Evolutionary conservation across 2,113 vertebrate species (phyloP), one percentile per base, ranked within the genome.

Genomic region (Corythoichthys haematopterus): DNA sequence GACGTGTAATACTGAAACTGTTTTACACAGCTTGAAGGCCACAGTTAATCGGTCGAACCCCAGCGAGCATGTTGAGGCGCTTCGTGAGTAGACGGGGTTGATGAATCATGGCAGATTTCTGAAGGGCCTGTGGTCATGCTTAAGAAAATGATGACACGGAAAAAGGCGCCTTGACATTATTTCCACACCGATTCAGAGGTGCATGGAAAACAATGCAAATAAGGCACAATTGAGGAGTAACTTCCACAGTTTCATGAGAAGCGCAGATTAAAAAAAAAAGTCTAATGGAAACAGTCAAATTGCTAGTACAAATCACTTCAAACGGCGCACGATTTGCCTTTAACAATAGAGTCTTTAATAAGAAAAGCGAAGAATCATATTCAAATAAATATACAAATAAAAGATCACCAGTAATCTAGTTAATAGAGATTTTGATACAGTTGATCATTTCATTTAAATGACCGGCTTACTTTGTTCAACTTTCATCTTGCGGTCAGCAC

Each of bases 21-120:
- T 55, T 56, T 64, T 59, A 40, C 57, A 69, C 43, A 57, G 13
- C 79, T 78, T 74, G 78, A 75, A 62, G 73, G 73, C 64, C 67
- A 38, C 55, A 40, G 71, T 74, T 75, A 75, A 84, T 72, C 80
- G 79, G 76, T 81, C 83, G 84, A 87, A 88, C 76, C 82, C 83
- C 60, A 61, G 73, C 69, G 50, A 85, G 55, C 76, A 74, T 40
- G 71, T 43, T 63, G 56, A 0, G 55, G 13, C 33, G 33, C 55
- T 57, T 46, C 11, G 16, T 1, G 28, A 55, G 52, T 47, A 38
- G 0, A 14, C 33, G 2, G 16, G 47, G 38, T 57, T 28, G 63
- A 69, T 63, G 70, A 75, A 73, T 80, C 60, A 62, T 33, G n/a
- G 55, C 55, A 36, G n/a, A 43, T 61, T 43, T 62, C 14, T 12